Base-by-base conservation (phyloP, 2,797 vertebrate species). In the Halcyon badia region DNA sequence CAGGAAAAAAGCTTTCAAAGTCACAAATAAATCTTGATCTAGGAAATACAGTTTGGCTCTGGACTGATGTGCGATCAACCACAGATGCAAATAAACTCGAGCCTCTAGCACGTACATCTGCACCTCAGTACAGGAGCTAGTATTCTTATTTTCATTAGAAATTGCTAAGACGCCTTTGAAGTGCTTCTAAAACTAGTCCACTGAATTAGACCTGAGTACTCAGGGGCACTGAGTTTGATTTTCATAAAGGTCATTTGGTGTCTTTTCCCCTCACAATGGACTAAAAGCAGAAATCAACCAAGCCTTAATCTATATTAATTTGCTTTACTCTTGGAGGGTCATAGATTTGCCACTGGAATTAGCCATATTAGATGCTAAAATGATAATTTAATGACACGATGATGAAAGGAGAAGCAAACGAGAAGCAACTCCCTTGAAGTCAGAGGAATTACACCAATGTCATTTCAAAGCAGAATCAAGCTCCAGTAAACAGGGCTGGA, bases 301-400 rank as follows among this genome's bases (percentile, higher is more conserved):
- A 95, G 83, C 61, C 69, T 81, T 83, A 95, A 96, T 96, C 94
- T 75, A 87, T 90, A 95, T 93, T 96, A 96, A 96, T 91, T 93
- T 83, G 87, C 75, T 94, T 96, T 96, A 87, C 88, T 96, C 86
- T 80, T 69, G 60, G 78, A 93, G 61, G 90, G 88, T 94, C 96
- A 97, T 90, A 91, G 91, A 96, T 96, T 94, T 93, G 78, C 88
- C 41, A 68, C 65, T 71, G 86, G 88, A 96, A 94, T 93, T 91
- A 95, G 76, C 85, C 58, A 62, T 90, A 75, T 79, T 88, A 89
- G 83, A 92, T 89, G 81, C 69, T 83, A 75, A 90, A 97, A 93
- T 39, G 71, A 68, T 96, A 96, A 93, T 90, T 85, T 94, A 96
- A 95, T 85, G 57, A 90, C 80, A 93, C 71, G 57, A 73, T 52